Conservation (phyloP, 2,797 vertebrate genomes). For the Diglossa cyanea region DNA sequence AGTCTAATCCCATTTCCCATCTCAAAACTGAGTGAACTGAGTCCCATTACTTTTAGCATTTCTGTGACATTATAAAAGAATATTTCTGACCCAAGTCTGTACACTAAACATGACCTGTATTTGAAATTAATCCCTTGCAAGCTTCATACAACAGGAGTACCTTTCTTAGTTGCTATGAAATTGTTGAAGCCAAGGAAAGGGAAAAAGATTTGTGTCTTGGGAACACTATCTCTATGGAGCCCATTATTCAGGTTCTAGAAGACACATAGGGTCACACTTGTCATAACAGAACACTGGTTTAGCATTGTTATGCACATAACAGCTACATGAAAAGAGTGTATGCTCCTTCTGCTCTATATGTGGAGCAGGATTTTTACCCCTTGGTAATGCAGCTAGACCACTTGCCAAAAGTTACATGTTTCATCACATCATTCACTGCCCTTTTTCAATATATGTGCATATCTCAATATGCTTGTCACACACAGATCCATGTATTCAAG, state of each 20-base stretch:
- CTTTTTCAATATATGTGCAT: neutral
- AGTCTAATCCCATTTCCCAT: constrained; percentile 1
- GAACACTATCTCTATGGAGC: neutral
- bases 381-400: neutral
- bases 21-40: neutral
- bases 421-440: neutral
- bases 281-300: neutral
- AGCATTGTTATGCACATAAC: neutral
- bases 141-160: constrained; percentile 22
- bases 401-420: neutral
- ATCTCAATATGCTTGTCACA: neutral
- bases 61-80: neutral
- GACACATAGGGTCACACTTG: neutral
- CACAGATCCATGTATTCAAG: neutral
- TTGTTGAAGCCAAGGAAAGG: neutral
- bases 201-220: neutral
- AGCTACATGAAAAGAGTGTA: neutral
- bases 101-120: constrained; percentile 25
- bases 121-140: constrained; percentile 52
- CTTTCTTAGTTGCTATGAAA: constrained; percentile 27
- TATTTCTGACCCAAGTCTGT: neutral
- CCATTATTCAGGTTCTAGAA: constrained; percentile 27
- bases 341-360: neutral
- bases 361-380: neutral
- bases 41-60: neutral